These are phyloP conservation scores for Todiramphus chloris DNA, from an alignment of 2,113 vertebrate genomes.

Conservation along the genomic window DNA sequence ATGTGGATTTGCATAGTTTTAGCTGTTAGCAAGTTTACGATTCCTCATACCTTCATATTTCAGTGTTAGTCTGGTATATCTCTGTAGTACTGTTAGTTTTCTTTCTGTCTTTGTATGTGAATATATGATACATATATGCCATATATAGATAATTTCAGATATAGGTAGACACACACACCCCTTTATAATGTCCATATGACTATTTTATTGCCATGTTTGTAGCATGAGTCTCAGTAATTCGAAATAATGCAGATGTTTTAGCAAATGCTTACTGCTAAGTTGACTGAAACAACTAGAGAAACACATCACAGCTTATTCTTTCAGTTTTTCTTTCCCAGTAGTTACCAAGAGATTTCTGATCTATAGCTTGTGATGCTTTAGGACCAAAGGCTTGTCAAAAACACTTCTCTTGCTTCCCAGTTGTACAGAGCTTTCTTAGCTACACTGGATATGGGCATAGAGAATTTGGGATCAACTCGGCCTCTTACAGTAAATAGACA, in stretches of 20 bases:
- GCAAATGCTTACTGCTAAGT: neutral
- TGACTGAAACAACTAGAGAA: neutral
- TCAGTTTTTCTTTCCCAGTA: neutral
- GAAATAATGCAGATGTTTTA: neutral
- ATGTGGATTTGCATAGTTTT: neutral
- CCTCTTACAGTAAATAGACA: neutral
- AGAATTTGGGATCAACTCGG: rapidly evolving
- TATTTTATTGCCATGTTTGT: neutral
- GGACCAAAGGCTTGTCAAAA: neutral
- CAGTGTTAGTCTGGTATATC: neutral
- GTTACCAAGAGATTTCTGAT: neutral
- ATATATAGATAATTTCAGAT: neutral
- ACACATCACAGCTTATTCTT: neutral
- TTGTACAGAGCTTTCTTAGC: neutral
- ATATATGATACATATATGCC: neutral
- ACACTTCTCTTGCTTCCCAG: neutral
- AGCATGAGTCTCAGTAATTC: neutral
- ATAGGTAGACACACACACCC: rapidly evolving
- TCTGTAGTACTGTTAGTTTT: neutral
- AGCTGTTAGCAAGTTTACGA: neutral
- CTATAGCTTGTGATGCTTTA: neutral
- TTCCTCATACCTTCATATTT: neutral
- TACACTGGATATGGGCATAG: neutral
- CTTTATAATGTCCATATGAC: neutral
- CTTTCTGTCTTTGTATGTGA: neutral